These are phyloP conservation scores for Ailurus styani DNA, from an alignment of 2,113 vertebrate genomes.

Conservation along the genomic window DNA sequence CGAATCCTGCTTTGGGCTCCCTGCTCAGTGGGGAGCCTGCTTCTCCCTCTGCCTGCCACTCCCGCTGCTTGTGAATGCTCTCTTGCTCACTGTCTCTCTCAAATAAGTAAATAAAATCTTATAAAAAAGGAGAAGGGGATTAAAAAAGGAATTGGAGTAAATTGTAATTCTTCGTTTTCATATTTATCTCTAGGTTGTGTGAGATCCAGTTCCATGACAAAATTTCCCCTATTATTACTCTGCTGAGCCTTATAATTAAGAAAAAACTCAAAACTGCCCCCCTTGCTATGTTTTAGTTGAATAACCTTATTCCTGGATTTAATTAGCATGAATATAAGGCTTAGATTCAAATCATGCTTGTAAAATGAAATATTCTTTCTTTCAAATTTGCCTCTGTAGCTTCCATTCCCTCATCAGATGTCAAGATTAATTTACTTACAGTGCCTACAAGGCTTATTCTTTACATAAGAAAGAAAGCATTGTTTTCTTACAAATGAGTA, in stretches of 20 bases:
- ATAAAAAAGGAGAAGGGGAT: background rate
- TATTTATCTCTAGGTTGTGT: background rate
- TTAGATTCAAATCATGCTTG: slow-evolving; percentile 11
- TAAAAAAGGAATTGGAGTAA: background rate
- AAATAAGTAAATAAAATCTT: too few species aligned
- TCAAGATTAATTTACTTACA: slow-evolving; percentile 2
- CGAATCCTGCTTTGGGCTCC: too few species aligned
- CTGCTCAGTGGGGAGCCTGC: too few species aligned
- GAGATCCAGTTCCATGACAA: background rate
- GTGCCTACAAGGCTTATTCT: slow-evolving; percentile 45
- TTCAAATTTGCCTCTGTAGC: slow-evolving; percentile 17
- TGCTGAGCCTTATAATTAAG: background rate
- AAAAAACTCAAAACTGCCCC: background rate
- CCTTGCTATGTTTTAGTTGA: background rate
- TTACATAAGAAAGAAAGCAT: slow-evolving; percentile 68
- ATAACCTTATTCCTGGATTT: background rate
- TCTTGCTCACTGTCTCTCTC: too few species aligned
- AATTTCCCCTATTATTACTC: background rate
- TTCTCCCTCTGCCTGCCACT: too few species aligned
- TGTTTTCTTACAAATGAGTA: slow-evolving; percentile 71
- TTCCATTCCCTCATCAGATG: background rate
- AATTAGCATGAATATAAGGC: background rate
- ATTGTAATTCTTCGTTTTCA: background rate
- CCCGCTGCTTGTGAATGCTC: too few species aligned
- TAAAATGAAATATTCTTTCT: slow-evolving; percentile 8